Percentiles rank a stretch among this genome's conserved stretches.
phyloP scores from a whole-genome alignment of 2,113 vertebrate genomes.

The Sturnira hondurensis region DNA sequence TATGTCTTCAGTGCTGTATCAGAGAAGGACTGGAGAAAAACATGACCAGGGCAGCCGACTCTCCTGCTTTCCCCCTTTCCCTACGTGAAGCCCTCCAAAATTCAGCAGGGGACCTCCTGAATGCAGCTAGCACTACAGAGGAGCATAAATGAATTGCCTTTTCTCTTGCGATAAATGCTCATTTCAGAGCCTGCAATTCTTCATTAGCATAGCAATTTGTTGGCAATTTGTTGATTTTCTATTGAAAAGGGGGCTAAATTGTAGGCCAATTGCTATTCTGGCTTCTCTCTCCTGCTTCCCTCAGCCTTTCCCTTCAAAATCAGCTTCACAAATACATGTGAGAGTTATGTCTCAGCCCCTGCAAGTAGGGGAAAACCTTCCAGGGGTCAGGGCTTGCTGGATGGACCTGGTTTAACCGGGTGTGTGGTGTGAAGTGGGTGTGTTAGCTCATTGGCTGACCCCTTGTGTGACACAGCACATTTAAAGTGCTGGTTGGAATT shows the following conservation, averaged over 20 bases:
- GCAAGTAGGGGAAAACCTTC: not conserved
- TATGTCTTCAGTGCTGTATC: not conserved
- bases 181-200: conserved; percentile 31
- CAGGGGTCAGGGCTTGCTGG: not conserved
- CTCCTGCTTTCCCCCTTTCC: not conserved
- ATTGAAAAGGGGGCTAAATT: not conserved
- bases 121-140: conserved; percentile 42
- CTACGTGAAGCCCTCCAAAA: conserved; percentile 45
- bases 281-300: not conserved
- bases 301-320: not conserved
- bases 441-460: not conserved
- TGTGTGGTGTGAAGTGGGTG: rapidly evolving
- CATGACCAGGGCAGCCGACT: not conserved
- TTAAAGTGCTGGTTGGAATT: not conserved
- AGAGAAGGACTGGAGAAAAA: not conserved
- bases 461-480: not conserved
- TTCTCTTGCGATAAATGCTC: conserved; percentile 51
- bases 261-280: conserved; percentile 23
- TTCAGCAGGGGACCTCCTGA: conserved; percentile 50
- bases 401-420: not conserved
- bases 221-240: conserved; percentile 42
- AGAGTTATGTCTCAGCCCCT: not conserved
- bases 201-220: conserved; percentile 60
- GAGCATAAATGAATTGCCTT: conserved; percentile 62
- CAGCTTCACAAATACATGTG: not conserved